phyloP scores from a whole-genome alignment of 2,888 invertebrate genomes.

The Cerceris rybyensis region DNA sequence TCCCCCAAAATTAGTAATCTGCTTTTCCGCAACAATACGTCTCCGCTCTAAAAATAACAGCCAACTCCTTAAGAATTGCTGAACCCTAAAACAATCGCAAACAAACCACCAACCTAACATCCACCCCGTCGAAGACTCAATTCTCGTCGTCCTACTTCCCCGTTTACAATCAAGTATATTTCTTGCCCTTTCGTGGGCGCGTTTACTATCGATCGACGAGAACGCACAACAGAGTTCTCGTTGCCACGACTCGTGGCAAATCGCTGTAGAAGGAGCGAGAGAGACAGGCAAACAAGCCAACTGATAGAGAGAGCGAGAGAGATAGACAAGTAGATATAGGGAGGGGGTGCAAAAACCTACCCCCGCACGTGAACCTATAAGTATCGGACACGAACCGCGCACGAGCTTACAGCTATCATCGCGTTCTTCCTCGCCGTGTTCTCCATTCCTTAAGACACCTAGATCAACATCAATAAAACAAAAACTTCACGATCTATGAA shows the following conservation, averaged over 20 bases:
- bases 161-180: slow-evolving; percentile 30
- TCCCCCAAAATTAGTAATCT: too few relatives aligned
- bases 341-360: slow-evolving; percentile 61
- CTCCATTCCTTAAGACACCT: slow-evolving; percentile 5
- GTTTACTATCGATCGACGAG: slow-evolving; percentile 63
- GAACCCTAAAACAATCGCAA: too few relatives aligned
- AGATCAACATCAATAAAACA: slow-evolving; percentile 15
- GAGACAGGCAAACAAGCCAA: slow-evolving; percentile 12
- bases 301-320: slow-evolving; percentile 19
- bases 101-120: too few relatives aligned
- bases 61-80: too few relatives aligned
- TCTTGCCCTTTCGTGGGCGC: slow-evolving; percentile 57
- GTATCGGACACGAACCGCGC: slow-evolving; percentile 53
- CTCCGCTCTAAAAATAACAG: too few relatives aligned
- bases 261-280: slow-evolving; percentile 27
- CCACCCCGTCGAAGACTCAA: not conserved
- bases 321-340: slow-evolving; percentile 1
- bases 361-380: slow-evolving; percentile 59
- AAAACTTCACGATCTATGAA: slow-evolving; percentile 56
- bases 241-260: slow-evolving; percentile 61
- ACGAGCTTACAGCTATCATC: slow-evolving; percentile 58
- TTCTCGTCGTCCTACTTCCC: slow-evolving; percentile 3
- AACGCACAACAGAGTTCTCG: slow-evolving; percentile 48
- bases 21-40: too few relatives aligned
- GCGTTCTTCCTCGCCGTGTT: slow-evolving; percentile 51